Evolutionary conservation across 2,113 vertebrate species (phyloP).

Genomic region (Cyanoderma ruficeps): DNA sequence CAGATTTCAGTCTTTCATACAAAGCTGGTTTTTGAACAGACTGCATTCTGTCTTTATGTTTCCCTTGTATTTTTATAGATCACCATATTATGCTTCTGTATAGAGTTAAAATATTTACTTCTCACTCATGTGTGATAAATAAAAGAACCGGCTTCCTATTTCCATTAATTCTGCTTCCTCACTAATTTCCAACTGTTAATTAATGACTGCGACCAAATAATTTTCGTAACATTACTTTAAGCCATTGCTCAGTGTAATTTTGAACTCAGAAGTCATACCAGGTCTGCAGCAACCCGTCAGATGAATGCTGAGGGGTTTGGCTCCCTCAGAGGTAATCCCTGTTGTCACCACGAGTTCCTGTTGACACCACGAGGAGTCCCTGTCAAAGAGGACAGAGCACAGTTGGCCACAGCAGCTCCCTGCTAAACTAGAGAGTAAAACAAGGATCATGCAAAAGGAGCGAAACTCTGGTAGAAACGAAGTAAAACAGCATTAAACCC

Average conservation of each 20-base stretch:
- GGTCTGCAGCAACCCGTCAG: neutral
- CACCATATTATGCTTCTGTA: neutral
- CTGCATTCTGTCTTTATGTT: neutral
- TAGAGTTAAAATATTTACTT: neutral
- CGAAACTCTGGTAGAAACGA: neutral
- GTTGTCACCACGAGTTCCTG: neutral
- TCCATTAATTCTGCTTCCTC: neutral
- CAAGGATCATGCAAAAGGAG: neutral
- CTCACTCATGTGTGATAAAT: neutral
- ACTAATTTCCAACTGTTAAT: neutral
- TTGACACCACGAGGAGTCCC: neutral
- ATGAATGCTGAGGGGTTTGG: neutral
- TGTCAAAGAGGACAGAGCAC: neutral
- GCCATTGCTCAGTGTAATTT: neutral
- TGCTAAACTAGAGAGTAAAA: neutral
- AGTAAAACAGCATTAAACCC: neutral
- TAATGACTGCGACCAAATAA: neutral
- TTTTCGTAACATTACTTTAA: neutral
- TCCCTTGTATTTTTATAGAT: neutral
- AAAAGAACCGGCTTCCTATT: neutral
- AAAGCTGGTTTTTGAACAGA: neutral
- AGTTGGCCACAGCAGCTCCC: neutral
- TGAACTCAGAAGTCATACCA: neutral
- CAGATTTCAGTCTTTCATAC: neutral
- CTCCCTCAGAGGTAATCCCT: neutral